Base-by-base conservation (phyloP, 2,797 vertebrate genomes). In the Danio kyathit region DNA sequence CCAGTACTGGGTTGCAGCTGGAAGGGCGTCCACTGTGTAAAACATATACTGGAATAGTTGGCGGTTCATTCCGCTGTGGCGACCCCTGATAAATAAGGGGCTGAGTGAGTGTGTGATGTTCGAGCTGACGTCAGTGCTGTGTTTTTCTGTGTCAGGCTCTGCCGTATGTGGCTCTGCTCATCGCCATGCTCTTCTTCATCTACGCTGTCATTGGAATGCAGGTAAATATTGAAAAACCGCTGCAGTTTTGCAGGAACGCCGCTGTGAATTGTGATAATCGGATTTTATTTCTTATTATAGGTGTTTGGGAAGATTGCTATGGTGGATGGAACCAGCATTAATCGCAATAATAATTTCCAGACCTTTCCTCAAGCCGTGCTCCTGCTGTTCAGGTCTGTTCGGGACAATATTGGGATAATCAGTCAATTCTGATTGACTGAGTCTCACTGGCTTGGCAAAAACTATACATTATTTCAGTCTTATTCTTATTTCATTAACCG, bases 181-280 rank as follows among this genome's bases (percentile, higher is more conserved):
- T 99, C 67, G 98, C 97, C 70, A 99, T 99, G 98, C 88, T 99
- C 76, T 99, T 99, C 93, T 99, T 99, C 94, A 99, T 99, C 92
- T 99, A 99, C 4, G 98, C 98, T 1, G 98, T 99, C 48, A 99
- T 99, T 7, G 98, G 98, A 83, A 99, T 99, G 98, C 98, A 99
- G 97, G 98, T 99, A 43, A 21, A n/a, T 69, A 9, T 51, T 63
- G 8, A 29, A 29, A 29, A 29, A 3, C 17, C 12, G 5, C 8
- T 9, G 9, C 6, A n/a, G 10, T 38, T n/a, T 16, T 8, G 3
- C 10, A 13, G 11, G 56, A 17, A 66, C 29, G 7, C 29, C 52
- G 14, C 7, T 71, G 9, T 77, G 21, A 40, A 38, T 38, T 16
- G 17, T 40, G 11, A 10, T 66, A 13, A 73, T 9, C 2, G 7